phyloP scores from a whole-genome alignment of 2,113 vertebrate species.

The Abramis brama region DNA sequence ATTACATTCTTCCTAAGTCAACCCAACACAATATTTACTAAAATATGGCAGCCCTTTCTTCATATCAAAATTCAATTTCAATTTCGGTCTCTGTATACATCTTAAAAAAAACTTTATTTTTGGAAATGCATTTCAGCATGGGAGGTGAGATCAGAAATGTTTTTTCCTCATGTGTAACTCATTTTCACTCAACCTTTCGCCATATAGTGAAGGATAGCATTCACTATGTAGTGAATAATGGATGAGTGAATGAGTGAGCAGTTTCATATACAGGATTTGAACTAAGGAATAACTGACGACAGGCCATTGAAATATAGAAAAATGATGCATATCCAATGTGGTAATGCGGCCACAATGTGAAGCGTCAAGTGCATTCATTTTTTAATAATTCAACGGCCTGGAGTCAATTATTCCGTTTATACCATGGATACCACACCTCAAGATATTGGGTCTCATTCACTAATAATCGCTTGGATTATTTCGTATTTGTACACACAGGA shows the following conservation, averaged over 20 bases:
- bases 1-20: no score
- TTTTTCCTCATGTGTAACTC: neutral
- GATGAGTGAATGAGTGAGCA: constrained; percentile 3
- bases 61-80: neutral
- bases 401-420: neutral
- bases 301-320: constrained; percentile 8
- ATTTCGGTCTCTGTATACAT: neutral
- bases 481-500: no score
- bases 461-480: no score
- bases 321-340: neutral
- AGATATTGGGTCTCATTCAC: neutral
- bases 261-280: constrained; percentile 3
- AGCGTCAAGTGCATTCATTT: neutral
- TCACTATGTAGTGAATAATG: constrained; percentile 20
- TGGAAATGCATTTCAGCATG: neutral
- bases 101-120: neutral
- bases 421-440: neutral
- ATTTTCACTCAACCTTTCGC: neutral
- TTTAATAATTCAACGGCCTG: neutral
- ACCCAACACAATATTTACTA: neutral
- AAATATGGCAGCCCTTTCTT: neutral
- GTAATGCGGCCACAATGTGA: neutral
- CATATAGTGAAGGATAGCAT: neutral
- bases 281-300: neutral
- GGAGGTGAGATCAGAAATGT: neutral